Evolutionary conservation across 2,888 invertebrate species (phyloP).

Genomic region (Eilema depressum): DNA sequence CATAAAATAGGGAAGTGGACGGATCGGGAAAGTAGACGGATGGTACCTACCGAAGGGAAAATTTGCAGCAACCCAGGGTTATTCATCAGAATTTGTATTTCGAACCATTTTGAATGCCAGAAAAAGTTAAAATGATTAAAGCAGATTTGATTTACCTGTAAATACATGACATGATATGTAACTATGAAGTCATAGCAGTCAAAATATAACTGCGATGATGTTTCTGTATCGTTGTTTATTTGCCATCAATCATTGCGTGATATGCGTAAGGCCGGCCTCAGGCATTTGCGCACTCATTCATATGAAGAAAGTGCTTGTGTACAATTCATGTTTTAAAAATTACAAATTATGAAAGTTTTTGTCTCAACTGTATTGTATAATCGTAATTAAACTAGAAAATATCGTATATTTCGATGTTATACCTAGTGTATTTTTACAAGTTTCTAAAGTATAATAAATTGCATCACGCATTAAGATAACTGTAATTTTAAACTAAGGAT

Average conservation of each 20-base stretch:
- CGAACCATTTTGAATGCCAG: background rate
- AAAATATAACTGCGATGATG: slow-evolving; percentile 47
- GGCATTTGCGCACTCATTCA: background rate
- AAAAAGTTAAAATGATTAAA: slow-evolving; percentile 7
- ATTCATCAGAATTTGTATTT: too few species aligned
- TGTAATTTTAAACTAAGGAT: background rate
- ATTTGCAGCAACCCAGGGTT: too few species aligned
- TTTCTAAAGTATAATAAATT: background rate
- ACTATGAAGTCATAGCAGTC: slow-evolving; percentile 43
- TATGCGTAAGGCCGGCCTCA: slow-evolving; percentile 31
- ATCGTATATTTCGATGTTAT: too few species aligned
- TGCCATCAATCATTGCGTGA: slow-evolving; percentile 50
- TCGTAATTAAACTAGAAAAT: too few species aligned
- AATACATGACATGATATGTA: slow-evolving; percentile 8
- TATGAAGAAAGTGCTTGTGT: background rate
- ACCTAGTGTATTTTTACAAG: background rate
- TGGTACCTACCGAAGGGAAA: too few species aligned
- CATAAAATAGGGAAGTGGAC: too few species aligned
- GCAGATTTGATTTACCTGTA: slow-evolving; percentile 6
- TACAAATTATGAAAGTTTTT: too few species aligned
- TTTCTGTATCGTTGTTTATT: slow-evolving; percentile 46
- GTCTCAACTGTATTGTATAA: too few species aligned
- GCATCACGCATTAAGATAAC: background rate
- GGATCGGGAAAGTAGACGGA: too few species aligned
- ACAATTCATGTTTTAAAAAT: too few species aligned